Percentiles rank a stretch among this genome's conserved stretches.
phyloP scores from a whole-genome alignment of 2,113 vertebrate genomes.

The Oncorhynchus clarkii region DNA sequence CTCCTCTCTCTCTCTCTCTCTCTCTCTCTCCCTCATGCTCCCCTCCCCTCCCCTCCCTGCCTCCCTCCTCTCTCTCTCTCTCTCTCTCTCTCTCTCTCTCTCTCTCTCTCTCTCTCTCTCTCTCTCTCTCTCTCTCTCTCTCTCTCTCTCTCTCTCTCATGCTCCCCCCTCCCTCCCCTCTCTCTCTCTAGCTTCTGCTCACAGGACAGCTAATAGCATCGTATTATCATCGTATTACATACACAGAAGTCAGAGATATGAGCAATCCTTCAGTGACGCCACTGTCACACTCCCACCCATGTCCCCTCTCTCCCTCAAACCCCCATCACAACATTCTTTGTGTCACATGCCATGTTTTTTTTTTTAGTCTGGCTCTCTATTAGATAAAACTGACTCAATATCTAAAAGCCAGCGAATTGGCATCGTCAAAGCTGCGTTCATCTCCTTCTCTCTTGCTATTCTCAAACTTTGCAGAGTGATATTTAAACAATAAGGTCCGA shows the following conservation, averaged over 20 bases:
- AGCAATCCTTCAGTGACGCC: neutral
- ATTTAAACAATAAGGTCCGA: no score
- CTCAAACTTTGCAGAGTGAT: slow-evolving; percentile 16
- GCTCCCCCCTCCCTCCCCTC: no score
- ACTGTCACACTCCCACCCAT: slow-evolving; percentile 6
- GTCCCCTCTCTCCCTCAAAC: neutral
- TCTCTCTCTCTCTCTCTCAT: no score
- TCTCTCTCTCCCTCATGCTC: no score
- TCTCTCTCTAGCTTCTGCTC: no score
- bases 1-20: no score
- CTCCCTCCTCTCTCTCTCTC: no score
- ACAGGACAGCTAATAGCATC: no score
- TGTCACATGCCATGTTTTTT: slow-evolving; percentile 10
- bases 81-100: no score
- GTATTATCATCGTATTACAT: neutral
- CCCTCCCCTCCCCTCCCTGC: no score
- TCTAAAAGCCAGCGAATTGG: slow-evolving; percentile 9
- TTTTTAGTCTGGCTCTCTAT: slow-evolving; percentile 3
- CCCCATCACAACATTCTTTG: neutral
- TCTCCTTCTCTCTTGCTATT: slow-evolving; percentile 8
- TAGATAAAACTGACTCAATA: slow-evolving; percentile 6
- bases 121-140: no score
- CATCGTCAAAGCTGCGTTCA: slow-evolving; percentile 13
- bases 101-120: no score
- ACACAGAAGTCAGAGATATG: neutral